These are phyloP conservation scores for Serranus cabrilla DNA, from an alignment of 2,797 vertebrate species.

Conservation along the genomic window DNA sequence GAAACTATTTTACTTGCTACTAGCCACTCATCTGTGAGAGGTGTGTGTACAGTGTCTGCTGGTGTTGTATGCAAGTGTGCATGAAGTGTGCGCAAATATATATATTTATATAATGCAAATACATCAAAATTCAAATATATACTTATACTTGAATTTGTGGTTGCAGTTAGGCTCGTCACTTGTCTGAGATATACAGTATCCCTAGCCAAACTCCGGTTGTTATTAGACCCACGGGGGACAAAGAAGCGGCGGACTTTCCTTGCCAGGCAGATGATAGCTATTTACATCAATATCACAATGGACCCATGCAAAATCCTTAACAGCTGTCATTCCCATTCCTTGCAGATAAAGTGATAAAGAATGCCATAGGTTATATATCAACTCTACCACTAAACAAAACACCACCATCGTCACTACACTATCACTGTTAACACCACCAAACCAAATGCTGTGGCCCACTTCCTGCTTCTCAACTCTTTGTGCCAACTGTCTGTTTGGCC, in stretches of 20 bases:
- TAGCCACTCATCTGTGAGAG: constrained; percentile 78
- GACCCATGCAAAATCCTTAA: constrained; percentile 64
- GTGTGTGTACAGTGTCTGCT: constrained; percentile 83
- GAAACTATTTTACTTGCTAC: constrained; percentile 75
- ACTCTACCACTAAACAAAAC: constrained; percentile 70
- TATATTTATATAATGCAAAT: constrained; percentile 72
- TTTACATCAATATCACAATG: constrained; percentile 63
- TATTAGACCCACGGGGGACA: constrained; percentile 26
- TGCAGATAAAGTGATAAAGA: constrained; percentile 62
- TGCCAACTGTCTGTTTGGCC: constrained; percentile 67
- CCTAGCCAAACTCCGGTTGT: constrained; percentile 77
- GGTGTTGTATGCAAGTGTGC: constrained; percentile 86
- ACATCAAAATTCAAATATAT: constrained; percentile 73
- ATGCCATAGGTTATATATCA: constrained; percentile 64
- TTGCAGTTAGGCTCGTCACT: constrained; percentile 77
- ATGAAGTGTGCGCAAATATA: constrained; percentile 81
- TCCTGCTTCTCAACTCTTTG: constrained; percentile 20
- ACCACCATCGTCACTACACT: constrained; percentile 64
- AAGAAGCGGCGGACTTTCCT: constrained; percentile 23
- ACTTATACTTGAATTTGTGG: constrained; percentile 71
- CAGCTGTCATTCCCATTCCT: constrained; percentile 46
- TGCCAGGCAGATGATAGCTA: constrained; percentile 50
- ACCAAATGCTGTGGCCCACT: constrained; percentile 17
- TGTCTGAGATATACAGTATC: constrained; percentile 61
- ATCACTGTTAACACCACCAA: constrained; percentile 58